Percentiles rank a stretch among this genome's conserved stretches.
phyloP scores from a whole-genome alignment of 2,797 vertebrate genomes.

The Ciconia nigra region DNA sequence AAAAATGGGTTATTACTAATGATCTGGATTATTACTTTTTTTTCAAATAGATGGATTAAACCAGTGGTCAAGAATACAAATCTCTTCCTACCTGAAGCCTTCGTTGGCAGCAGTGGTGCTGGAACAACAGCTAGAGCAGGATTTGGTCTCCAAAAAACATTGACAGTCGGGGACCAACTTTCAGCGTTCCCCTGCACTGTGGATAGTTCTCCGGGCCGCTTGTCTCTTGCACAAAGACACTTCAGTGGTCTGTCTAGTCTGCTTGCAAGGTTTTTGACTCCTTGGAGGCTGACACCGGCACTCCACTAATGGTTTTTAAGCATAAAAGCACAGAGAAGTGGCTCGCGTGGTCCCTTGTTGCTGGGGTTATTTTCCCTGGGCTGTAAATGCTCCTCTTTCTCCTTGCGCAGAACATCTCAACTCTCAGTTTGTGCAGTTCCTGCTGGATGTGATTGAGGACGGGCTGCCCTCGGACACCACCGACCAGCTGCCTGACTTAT shows the following conservation, averaged over 20 bases:
- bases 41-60: background rate
- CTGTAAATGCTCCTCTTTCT: background rate
- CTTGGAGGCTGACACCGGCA: background rate
- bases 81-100: background rate
- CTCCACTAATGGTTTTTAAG: background rate
- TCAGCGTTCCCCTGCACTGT: background rate
- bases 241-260: background rate
- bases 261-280: background rate
- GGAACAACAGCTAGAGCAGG: background rate
- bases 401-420: slow-evolving; percentile 89
- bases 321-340: background rate
- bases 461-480: slow-evolving; percentile 90
- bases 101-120: background rate
- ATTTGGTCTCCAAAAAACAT: background rate
- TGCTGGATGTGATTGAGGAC: slow-evolving; percentile 91
- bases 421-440: slow-evolving; percentile 88
- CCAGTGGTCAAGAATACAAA: background rate
- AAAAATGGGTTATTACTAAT: slow-evolving; percentile 16
- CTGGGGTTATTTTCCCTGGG: background rate
- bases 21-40: background rate
- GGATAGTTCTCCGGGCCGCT: background rate
- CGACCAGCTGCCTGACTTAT: slow-evolving; percentile 94
- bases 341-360: background rate
- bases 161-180: background rate
- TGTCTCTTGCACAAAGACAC: background rate